Percentiles rank a stretch among this genome's conserved stretches.
phyloP scores from a whole-genome alignment of 2,888 invertebrate species.

The Dynastes hyllus region DNA sequence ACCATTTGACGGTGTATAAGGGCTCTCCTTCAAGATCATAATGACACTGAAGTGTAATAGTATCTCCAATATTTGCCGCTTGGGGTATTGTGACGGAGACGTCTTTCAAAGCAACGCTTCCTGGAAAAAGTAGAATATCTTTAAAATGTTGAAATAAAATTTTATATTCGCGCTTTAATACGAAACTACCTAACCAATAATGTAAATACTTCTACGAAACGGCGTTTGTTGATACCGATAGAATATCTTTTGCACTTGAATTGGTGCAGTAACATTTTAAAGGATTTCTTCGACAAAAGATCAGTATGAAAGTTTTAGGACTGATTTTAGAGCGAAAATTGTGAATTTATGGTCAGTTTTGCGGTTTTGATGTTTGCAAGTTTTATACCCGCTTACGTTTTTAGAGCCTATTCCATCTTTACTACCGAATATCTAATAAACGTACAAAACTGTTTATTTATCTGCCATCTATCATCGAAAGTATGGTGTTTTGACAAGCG shows the following conservation, averaged over 20 bases:
- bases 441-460: too few relatives aligned
- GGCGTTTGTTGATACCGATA: background rate
- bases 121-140: constrained; percentile 66
- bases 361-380: background rate
- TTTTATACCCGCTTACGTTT: too few relatives aligned
- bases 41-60: constrained; percentile 82
- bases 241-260: too few relatives aligned
- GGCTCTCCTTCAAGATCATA: constrained; percentile 84
- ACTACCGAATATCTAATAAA: too few relatives aligned
- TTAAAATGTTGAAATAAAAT: constrained; percentile 16
- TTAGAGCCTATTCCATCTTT: too few relatives aligned
- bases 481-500: too few relatives aligned
- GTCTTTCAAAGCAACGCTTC: constrained; percentile 78
- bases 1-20: constrained; percentile 88
- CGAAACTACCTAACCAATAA: background rate
- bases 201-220: background rate
- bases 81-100: constrained; percentile 82
- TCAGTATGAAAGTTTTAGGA: background rate
- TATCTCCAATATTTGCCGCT: constrained; percentile 82
- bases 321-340: background rate
- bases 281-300: background rate
- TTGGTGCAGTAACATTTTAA: too few relatives aligned
- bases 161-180: background rate
- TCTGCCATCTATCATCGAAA: too few relatives aligned
- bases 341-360: background rate